Evolutionary conservation across 2,113 vertebrate species (phyloP).

Genomic region (Tenebrosternarchus preto): DNA sequence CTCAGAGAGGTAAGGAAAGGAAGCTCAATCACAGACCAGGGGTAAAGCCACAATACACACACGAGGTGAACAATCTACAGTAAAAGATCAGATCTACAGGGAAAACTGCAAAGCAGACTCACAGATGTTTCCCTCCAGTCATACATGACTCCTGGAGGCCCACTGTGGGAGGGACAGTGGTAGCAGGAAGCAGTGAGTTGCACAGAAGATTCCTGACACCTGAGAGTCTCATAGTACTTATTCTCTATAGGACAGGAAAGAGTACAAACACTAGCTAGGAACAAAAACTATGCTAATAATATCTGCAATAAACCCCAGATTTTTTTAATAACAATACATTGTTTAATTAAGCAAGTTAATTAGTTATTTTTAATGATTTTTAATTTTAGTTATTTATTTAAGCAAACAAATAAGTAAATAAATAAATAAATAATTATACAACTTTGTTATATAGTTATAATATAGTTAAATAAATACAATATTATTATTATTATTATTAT

Average conservation of each 20-base stretch:
- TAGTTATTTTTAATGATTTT: too few species aligned
- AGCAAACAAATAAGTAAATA: neutral
- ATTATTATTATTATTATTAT: neutral
- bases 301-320: too few species aligned
- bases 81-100: too few species aligned
- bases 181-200: slow-evolving; percentile 73
- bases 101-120: slow-evolving; percentile 59
- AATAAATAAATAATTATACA: too few species aligned
- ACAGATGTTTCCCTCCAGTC: slow-evolving; percentile 81
- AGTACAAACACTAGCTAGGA: neutral
- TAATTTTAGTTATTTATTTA: too few species aligned
- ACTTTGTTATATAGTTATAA: too few species aligned
- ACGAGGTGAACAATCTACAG: too few species aligned
- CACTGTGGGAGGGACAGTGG: slow-evolving; percentile 63
- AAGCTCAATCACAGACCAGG: slow-evolving; percentile 11
- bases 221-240: slow-evolving; percentile 76
- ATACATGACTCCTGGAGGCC: slow-evolving; percentile 62
- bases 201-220: slow-evolving; percentile 69
- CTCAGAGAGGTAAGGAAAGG: slow-evolving; percentile 48
- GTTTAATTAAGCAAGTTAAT: too few species aligned
- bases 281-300: too few species aligned
- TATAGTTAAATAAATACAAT: neutral
- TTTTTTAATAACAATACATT: too few species aligned
- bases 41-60: too few species aligned
- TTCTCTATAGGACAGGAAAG: slow-evolving; percentile 71